A percentile compares a stretch with the other conserved stretches of the same genome.
phyloP scores from a whole-genome alignment of 2,113 vertebrate species.

The Rhombomys opimus region DNA sequence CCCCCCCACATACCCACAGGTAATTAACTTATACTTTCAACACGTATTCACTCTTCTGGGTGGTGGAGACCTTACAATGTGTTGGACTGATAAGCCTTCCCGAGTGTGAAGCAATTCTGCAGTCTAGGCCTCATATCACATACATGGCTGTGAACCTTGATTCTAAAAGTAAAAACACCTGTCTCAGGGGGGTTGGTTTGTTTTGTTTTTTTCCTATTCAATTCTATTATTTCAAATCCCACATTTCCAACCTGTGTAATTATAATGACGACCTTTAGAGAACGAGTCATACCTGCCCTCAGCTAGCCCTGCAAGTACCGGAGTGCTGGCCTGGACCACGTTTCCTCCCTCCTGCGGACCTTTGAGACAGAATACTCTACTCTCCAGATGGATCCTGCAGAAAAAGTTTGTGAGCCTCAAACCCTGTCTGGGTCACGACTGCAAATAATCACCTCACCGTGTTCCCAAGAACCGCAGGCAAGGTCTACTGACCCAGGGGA shows the following conservation, averaged over 20 bases:
- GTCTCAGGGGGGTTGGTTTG: neutral
- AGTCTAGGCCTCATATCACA: neutral
- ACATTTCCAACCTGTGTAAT: neutral
- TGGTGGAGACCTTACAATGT: neutral
- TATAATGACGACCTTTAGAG: neutral
- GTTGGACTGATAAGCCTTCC: neutral
- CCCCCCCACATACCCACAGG: neutral
- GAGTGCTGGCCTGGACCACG: neutral
- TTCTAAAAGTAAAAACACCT: neutral
- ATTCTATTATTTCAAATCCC: conserved; percentile 19
- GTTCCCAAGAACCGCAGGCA: conserved; percentile 82
- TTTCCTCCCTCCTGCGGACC: conserved; percentile 45
- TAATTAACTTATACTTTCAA: neutral
- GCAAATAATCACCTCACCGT: conserved; percentile 75
- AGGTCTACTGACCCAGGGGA: conserved; percentile 72
- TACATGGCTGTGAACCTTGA: neutral
- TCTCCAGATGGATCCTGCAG: neutral
- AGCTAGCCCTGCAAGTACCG: neutral
- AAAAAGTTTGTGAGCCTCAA: conserved; percentile 57
- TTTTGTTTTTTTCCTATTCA: neutral
- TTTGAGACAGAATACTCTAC: conserved; percentile 10
- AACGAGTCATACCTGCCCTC: neutral
- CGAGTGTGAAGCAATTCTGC: neutral
- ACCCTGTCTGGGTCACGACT: conserved; percentile 66
- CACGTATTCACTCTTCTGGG: neutral